These are phyloP conservation scores for Rhingia campestris DNA, from an alignment of 2,888 invertebrate species.

Conservation along the genomic window DNA sequence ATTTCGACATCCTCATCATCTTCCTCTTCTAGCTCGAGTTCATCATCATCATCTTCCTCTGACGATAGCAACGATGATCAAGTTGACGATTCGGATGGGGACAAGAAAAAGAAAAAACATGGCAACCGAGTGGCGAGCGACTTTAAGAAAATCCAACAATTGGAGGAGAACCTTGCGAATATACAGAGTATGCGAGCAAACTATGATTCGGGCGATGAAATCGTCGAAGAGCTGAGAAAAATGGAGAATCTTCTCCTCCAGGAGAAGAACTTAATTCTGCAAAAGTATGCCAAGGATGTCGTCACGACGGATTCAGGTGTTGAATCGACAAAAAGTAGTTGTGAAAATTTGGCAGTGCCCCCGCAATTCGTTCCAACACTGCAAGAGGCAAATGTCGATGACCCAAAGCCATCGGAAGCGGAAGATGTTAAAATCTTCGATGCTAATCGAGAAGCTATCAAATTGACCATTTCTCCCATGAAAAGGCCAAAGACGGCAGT, in stretches of 20 bases:
- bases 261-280: conserved; percentile 80
- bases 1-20: conserved; percentile 76
- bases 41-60: conserved; percentile 72
- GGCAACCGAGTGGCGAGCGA: conserved; percentile 78
- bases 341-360: conserved; percentile 50
- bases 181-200: conserved; percentile 81
- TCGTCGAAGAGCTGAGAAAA: conserved; percentile 80
- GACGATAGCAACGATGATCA: conserved; percentile 58
- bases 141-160: conserved; percentile 79
- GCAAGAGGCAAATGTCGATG: conserved; percentile 40
- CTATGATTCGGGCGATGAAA: conserved; percentile 81
- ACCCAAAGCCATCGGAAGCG: conserved; percentile 24
- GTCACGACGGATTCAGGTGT: conserved; percentile 65
- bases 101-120: conserved; percentile 57
- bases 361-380: conserved; percentile 56
- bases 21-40: conserved; percentile 75
- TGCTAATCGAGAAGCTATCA: conserved; percentile 81
- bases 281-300: conserved; percentile 78
- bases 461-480: conserved; percentile 80
- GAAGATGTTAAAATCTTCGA: conserved; percentile 80
- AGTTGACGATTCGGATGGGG: conserved; percentile 26
- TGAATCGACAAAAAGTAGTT: conserved; percentile 61
- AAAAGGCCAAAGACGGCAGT: conserved; percentile 79
- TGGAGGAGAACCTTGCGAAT: conserved; percentile 80
- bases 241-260: conserved; percentile 80